Conservation (phyloP, 2,888 invertebrate genomes). For the Cepaea hortensis region DNA sequence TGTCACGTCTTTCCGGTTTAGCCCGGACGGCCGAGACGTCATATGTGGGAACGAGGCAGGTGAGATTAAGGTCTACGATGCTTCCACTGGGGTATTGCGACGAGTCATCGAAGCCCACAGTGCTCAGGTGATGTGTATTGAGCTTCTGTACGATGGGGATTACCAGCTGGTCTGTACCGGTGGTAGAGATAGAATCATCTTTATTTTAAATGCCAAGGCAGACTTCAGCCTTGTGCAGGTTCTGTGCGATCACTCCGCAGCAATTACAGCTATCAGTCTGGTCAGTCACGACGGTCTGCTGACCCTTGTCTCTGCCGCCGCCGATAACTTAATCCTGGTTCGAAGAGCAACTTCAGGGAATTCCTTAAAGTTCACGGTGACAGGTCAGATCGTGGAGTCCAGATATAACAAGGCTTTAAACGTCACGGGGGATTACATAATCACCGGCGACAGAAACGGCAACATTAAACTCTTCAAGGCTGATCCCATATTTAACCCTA, state of each 20-base stretch:
- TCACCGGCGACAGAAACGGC: conserved; percentile 25
- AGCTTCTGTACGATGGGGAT: conserved; percentile 42
- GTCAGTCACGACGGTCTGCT: conserved; percentile 24
- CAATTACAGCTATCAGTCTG: conserved; percentile 42
- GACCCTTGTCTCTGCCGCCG: conserved; percentile 41
- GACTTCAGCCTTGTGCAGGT: conserved; percentile 46
- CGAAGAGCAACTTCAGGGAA: conserved; percentile 31
- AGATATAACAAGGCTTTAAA: conserved; percentile 27
- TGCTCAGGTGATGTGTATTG: conserved; percentile 40
- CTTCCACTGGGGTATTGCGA: conserved; percentile 30
- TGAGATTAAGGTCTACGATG: conserved; percentile 45
- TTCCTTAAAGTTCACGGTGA: conserved; percentile 35
- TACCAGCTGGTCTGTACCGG: conserved; percentile 39
- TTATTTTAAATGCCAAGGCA: conserved; percentile 34
- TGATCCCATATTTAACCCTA: conserved; percentile 26
- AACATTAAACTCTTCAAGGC: conserved; percentile 35
- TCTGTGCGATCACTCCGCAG: conserved; percentile 43
- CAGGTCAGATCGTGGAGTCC: conserved; percentile 36
- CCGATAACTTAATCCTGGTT: conserved; percentile 38
- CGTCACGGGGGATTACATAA: conserved; percentile 31
- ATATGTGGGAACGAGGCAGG: conserved; percentile 40
- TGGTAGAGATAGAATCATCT: conserved; percentile 44
- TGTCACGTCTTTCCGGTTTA: conserved; percentile 17
- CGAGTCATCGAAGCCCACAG: conserved; percentile 46
- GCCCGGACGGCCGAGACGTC: conserved; percentile 42